Conservation (phyloP, 2,113 vertebrate species). For the Lanius ludovicianus region DNA sequence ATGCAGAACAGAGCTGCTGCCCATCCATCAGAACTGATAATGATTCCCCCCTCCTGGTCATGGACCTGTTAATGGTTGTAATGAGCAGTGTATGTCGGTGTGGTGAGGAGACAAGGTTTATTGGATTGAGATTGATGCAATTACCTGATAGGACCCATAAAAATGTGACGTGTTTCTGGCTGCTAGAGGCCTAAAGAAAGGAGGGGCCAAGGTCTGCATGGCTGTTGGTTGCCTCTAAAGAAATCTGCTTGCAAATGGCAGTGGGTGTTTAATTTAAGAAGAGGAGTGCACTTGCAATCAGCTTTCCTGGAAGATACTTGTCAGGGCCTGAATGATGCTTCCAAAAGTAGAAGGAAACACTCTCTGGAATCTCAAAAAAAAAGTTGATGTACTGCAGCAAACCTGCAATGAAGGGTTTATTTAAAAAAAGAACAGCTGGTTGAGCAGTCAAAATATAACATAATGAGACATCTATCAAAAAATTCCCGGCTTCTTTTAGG, state of each 20-base stretch:
- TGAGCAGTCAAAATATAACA: background rate
- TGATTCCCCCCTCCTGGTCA: background rate
- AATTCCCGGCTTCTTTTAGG: background rate
- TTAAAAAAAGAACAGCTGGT: background rate
- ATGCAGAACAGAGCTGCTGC: background rate
- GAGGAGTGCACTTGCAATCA: background rate
- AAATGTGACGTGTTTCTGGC: accelerated
- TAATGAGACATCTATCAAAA: background rate
- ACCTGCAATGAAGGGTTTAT: background rate
- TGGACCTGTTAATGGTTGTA: background rate
- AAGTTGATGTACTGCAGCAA: background rate
- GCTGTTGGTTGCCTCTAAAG: background rate
- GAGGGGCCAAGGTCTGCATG: background rate
- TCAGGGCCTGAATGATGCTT: constrained; percentile 16
- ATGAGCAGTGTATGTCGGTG: background rate
- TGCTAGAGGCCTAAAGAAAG: background rate
- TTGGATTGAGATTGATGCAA: background rate
- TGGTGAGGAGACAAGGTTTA: background rate
- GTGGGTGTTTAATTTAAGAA: constrained; percentile 15
- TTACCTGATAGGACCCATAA: background rate
- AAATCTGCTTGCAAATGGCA: background rate
- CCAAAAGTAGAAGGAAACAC: background rate
- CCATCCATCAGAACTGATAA: background rate
- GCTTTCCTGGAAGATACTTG: constrained; percentile 32
- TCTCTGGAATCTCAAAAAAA: background rate